Evolutionary conservation across 1,140 invertebrate species (phyloP).

Genomic region (Spodoptera litura): DNA sequence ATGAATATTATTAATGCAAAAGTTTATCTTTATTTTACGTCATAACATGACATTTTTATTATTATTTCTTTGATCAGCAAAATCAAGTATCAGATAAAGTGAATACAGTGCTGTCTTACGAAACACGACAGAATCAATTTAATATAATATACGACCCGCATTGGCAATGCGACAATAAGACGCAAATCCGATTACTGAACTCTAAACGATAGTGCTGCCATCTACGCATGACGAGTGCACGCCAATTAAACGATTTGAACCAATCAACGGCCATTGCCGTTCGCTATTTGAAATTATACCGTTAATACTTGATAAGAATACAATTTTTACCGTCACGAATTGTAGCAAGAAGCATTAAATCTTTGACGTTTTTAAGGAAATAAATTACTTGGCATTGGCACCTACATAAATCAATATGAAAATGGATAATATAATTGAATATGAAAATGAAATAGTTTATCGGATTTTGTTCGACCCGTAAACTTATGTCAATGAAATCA

Average conservation of each 20-base stretch:
- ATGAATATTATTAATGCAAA: too few relatives aligned
- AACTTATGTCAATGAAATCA: too few relatives aligned
- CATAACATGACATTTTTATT: too few relatives aligned
- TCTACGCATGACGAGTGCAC: conserved; percentile 6
- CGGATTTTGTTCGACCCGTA: too few relatives aligned
- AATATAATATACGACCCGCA: background rate
- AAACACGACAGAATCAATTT: background rate
- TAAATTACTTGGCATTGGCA: background rate
- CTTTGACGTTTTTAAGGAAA: background rate
- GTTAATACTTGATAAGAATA: conserved; percentile 40
- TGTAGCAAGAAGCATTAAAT: conserved; percentile 37
- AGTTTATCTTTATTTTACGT: too few relatives aligned
- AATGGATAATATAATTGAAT: too few relatives aligned
- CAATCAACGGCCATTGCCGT: conserved; percentile 34
- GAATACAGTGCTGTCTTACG: too few relatives aligned
- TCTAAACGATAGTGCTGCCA: conserved; percentile 15
- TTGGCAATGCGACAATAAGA: background rate
- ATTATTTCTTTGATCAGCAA: too few relatives aligned
- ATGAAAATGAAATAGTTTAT: too few relatives aligned
- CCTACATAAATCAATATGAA: background rate
- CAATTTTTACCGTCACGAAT: conserved; percentile 27
- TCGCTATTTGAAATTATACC: conserved; percentile 41
- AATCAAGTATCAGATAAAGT: too few relatives aligned
- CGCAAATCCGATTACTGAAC: background rate
- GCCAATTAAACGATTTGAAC: conserved; percentile 43